phyloP scores from a whole-genome alignment of 2,113 vertebrate species.

The Arenaria interpres region DNA sequence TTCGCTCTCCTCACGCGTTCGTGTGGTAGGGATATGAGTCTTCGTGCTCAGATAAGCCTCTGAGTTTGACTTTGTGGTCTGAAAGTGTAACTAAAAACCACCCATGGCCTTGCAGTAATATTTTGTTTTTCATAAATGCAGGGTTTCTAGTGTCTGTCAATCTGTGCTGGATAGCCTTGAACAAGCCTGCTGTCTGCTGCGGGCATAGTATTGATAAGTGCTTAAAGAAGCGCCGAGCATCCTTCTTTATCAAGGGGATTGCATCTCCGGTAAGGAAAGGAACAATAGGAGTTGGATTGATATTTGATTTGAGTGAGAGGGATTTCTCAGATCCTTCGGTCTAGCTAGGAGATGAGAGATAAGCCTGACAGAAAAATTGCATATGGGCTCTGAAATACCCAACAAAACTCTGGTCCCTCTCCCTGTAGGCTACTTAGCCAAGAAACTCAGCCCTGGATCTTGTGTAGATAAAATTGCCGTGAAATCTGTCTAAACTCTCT shows the following conservation, averaged over 20 bases:
- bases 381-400: background rate
- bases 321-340: slow-evolving; percentile 1
- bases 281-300: slow-evolving; percentile 12
- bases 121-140: background rate
- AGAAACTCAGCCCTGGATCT: slow-evolving; percentile 2
- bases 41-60: background rate
- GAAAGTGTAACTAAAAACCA: background rate
- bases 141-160: background rate
- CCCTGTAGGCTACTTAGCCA: background rate
- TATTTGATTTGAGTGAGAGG: slow-evolving; percentile 49
- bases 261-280: background rate
- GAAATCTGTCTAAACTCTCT: slow-evolving; percentile 4
- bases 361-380: slow-evolving; percentile 10
- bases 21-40: background rate
- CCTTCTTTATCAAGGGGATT: slow-evolving; percentile 44
- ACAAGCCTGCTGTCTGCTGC: background rate
- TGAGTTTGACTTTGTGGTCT: background rate
- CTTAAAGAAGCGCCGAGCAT: background rate
- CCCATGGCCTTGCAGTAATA: background rate
- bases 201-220: background rate
- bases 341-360: slow-evolving; percentile 19
- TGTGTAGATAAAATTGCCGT: slow-evolving; percentile 11
- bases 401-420: background rate
- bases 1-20: fast-evolving
- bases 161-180: background rate